Percentiles rank a stretch among this genome's conserved stretches.
Evolutionary conservation across 2,113 vertebrate species (phyloP).

Genomic region (human): DNA sequence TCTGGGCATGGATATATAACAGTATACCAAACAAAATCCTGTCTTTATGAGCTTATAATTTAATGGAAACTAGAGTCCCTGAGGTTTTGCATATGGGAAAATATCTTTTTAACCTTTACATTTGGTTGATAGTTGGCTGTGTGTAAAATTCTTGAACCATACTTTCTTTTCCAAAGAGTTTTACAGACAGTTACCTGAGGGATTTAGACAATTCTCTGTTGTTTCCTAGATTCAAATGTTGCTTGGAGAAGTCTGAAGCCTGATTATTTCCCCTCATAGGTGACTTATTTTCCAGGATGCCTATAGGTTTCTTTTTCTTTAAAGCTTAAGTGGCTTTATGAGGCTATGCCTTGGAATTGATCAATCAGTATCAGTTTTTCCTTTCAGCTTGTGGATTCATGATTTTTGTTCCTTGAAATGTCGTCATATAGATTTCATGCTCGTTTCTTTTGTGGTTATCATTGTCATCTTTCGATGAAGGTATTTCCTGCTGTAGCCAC

Average conservation of each 20-base stretch:
- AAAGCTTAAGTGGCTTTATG: background rate
- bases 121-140: background rate
- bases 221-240: background rate
- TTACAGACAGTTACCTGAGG: background rate
- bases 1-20: background rate
- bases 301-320: background rate
- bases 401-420: background rate
- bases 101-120: background rate
- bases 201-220: background rate
- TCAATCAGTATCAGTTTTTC: background rate
- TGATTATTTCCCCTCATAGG: background rate
- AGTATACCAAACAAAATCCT: background rate
- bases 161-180: background rate
- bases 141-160: background rate
- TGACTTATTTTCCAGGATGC: background rate
- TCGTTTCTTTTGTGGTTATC: background rate
- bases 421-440: background rate
- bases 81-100: background rate
- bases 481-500: background rate
- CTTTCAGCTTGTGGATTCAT: background rate
- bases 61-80: background rate
- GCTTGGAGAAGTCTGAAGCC: background rate
- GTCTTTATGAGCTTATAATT: background rate
- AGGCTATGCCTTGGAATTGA: background rate
- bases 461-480: background rate